Base-by-base conservation (phyloP, 2,797 vertebrate genomes). In the Danio albolineatus region DNA sequence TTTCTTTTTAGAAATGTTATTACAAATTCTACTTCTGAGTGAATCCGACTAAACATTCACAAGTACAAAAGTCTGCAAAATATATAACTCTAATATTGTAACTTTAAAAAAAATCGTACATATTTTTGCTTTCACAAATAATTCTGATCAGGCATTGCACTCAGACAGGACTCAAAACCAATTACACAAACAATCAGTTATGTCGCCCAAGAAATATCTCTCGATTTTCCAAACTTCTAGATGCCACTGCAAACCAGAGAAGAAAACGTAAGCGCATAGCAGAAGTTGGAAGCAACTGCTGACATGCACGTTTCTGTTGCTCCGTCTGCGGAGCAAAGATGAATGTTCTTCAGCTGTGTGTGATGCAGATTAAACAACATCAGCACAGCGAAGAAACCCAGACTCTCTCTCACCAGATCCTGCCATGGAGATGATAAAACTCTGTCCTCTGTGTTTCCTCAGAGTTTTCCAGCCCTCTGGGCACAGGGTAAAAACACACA, bases 381-480 rank as follows among this genome's bases (percentile, higher is more conserved):
- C 59, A 28, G 38, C 73, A 78, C 61, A 75, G 43, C 62, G 13
- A 75, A 65, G 48, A 71, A 73, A 10, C 60, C 53, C 74, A 83
- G 53, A 61, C 60, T 80, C 59, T 81, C 62, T 78, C 87, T 89
- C 84, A 89, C 89, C 86, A 89, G 56, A 88, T 89, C 19, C 86
- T 82, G 78, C 86, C 87, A 70, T 88, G 85, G 10, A 87, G 86
- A 72, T 86, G 87, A 81, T 85, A 86, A 49, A 87, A 86, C 67
- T 88, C 85, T 82, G 87, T 79, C 46, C 21, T 76, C 61, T 81
- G 80, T 39, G 78, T 84, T 75, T 82, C 81, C 74, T 83, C 82
- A 49, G 70, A 56, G 76, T 72, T 69, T 75, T 82, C 38, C 83
- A 67, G 76, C 60, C 65, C 71, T 62, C 88, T 88, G 83, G 64